phyloP scores from a whole-genome alignment of 2,888 invertebrate genomes.

The Tuta absoluta region DNA sequence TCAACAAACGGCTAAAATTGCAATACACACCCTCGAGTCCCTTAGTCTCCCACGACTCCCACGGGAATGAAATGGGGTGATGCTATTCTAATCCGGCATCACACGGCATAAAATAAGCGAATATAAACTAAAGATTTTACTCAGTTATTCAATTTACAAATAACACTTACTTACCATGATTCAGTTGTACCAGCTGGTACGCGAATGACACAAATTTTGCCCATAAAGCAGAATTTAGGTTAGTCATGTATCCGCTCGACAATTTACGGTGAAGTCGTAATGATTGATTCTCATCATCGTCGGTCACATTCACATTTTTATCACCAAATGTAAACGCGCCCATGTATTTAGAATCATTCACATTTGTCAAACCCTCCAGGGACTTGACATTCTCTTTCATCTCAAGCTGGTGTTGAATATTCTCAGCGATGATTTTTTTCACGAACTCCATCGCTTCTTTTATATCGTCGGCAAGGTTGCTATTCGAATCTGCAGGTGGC shows the following conservation, averaged over 20 bases:
- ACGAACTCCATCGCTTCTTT: slow-evolving; percentile 44
- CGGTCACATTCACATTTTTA: slow-evolving; percentile 31
- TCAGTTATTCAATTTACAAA: background rate
- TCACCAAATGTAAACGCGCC: slow-evolving; percentile 36
- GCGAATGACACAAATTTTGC: slow-evolving; percentile 68
- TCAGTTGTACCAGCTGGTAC: slow-evolving; percentile 62
- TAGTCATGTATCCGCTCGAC: background rate
- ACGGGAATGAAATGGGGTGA: too few species aligned
- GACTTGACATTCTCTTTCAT: slow-evolving; percentile 57
- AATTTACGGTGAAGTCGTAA: background rate
- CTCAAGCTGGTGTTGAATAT: slow-evolving; percentile 56
- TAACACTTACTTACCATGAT: slow-evolving; percentile 56
- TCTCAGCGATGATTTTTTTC: slow-evolving; percentile 49
- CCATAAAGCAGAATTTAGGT: slow-evolving; percentile 56
- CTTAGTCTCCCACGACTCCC: too few species aligned
- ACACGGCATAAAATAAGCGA: too few species aligned
- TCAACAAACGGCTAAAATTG: too few species aligned
- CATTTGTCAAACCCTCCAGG: slow-evolving; percentile 51
- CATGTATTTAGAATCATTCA: slow-evolving; percentile 34
- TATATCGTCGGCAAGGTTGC: slow-evolving; percentile 44
- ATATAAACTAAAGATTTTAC: too few species aligned
- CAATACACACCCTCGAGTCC: too few species aligned
- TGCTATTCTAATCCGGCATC: too few species aligned
- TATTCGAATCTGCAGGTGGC: slow-evolving; percentile 36
- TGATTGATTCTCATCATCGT: slow-evolving; percentile 32